Conservation (phyloP, 2,797 vertebrate genomes). For the Oreonectes daqikongensis region DNA sequence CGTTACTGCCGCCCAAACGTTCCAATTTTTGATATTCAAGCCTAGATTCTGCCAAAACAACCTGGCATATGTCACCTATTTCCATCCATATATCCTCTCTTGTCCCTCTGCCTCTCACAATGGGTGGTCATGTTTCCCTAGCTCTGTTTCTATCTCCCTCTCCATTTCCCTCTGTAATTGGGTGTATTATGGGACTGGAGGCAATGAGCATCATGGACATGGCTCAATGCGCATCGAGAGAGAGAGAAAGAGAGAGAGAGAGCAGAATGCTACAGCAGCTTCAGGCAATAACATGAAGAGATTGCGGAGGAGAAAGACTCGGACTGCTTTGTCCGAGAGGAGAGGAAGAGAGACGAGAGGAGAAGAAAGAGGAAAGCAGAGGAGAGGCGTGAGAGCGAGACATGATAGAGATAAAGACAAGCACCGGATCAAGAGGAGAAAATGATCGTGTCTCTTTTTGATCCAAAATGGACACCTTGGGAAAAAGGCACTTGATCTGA, state of each 20-base stretch:
- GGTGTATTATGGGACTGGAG: conserved; percentile 73
- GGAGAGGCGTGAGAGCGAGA: too few species aligned
- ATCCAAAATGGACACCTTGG: conserved; percentile 29
- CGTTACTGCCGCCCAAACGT: conserved; percentile 27
- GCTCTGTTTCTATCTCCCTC: conserved; percentile 42
- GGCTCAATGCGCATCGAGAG: conserved; percentile 62
- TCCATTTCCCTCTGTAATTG: conserved; percentile 69
- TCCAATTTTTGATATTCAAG: conserved; percentile 47
- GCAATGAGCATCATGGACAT: conserved; percentile 70
- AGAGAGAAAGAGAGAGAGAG: conserved; percentile 37
- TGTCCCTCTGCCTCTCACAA: conserved; percentile 3
- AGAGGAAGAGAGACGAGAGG: conserved; percentile 46
- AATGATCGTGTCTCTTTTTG: conserved; percentile 17
- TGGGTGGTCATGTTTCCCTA: conserved; percentile 30
- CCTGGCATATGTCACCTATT: conserved; percentile 26
- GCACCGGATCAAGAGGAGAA: conserved; percentile 21
- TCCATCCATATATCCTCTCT: conserved; percentile 34
- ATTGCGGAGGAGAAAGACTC: conserved; percentile 53
- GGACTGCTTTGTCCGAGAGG: conserved; percentile 39
- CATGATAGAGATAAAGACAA: conserved; percentile 19
- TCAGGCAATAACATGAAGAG: conserved; percentile 55
- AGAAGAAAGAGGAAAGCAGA: conserved; percentile 10
- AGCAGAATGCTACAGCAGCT: conserved; percentile 52
- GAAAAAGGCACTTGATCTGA: conserved; percentile 8
- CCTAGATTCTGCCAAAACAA: conserved; percentile 37